These are phyloP conservation scores for Helarctos malayanus DNA, from an alignment of 2,797 vertebrate genomes.

Conservation along the genomic window DNA sequence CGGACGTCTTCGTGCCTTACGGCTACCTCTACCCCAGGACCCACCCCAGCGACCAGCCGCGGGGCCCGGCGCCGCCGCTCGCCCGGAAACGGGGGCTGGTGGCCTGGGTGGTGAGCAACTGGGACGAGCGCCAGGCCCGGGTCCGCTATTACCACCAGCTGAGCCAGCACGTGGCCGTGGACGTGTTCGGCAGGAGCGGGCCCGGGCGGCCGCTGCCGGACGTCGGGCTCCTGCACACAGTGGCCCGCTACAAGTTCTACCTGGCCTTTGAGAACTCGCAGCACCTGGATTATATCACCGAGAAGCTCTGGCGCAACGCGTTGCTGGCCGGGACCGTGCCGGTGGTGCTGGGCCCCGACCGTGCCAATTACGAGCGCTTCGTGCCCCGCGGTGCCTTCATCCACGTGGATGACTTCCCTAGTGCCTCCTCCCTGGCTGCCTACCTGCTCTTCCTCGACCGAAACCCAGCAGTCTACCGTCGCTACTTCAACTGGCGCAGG, in stretches of 20 bases:
- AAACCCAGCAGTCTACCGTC: constrained; percentile 88
- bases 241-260: constrained; percentile 95
- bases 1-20: constrained; percentile 95
- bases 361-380: constrained; percentile 96
- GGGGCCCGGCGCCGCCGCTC: constrained; percentile 73
- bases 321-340: constrained; percentile 93
- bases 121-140: constrained; percentile 93
- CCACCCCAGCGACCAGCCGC: constrained; percentile 69
- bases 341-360: constrained; percentile 94
- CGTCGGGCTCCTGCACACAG: constrained; percentile 88
- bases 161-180: constrained; percentile 90
- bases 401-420: constrained; percentile 95
- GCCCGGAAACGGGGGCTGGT: constrained; percentile 89
- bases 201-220: constrained; percentile 86
- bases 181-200: constrained; percentile 90
- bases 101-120: constrained; percentile 97
- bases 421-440: constrained; percentile 90
- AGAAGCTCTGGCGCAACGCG: constrained; percentile 97
- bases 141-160: constrained; percentile 93
- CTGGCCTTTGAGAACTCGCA: constrained; percentile 97
- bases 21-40: constrained; percentile 90
- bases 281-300: constrained; percentile 97
- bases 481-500: constrained; percentile 94
- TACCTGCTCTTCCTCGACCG: constrained; percentile 93
- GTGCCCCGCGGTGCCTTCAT: constrained; percentile 95